Conservation (phyloP, 1,140 invertebrate genomes). For the Zaprionus nigranus region DNA sequence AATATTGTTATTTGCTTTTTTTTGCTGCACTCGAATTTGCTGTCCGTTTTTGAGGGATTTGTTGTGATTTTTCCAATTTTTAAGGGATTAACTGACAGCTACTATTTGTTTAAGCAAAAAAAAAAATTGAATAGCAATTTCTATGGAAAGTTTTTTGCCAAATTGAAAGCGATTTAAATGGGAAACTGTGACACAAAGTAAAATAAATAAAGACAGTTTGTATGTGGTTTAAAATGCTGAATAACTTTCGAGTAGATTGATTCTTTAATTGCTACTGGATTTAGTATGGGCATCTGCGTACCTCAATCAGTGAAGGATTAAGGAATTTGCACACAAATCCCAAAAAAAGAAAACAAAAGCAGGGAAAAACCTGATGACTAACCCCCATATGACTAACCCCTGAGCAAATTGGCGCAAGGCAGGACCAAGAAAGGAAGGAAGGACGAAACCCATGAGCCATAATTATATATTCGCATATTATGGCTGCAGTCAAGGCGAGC, state of each 20-base stretch:
- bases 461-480: conserved; percentile 60
- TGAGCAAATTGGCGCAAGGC: conserved; percentile 36
- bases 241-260: background rate
- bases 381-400: conserved; percentile 20
- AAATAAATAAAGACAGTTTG: background rate
- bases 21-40: background rate
- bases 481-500: conserved; percentile 52
- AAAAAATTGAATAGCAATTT: background rate
- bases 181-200: background rate
- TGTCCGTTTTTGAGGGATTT: conserved; percentile 18
- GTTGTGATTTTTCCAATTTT: conserved; percentile 21
- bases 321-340: conserved; percentile 56
- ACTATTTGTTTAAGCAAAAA: background rate
- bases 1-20: background rate
- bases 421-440: background rate
- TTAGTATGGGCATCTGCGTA: conserved; percentile 30
- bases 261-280: background rate
- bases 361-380: conserved; percentile 35
- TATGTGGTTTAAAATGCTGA: background rate
- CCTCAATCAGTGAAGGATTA: conserved; percentile 40
- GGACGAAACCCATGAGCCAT: conserved; percentile 22
- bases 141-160: background rate
- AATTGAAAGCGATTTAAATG: conserved; percentile 1
- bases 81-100: conserved; percentile 10
- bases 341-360: conserved; percentile 43